A percentile compares a stretch with the other conserved stretches of the same genome.
Conservation (phyloP, 2,888 invertebrate genomes). For the Odontothrips loti region DNA sequence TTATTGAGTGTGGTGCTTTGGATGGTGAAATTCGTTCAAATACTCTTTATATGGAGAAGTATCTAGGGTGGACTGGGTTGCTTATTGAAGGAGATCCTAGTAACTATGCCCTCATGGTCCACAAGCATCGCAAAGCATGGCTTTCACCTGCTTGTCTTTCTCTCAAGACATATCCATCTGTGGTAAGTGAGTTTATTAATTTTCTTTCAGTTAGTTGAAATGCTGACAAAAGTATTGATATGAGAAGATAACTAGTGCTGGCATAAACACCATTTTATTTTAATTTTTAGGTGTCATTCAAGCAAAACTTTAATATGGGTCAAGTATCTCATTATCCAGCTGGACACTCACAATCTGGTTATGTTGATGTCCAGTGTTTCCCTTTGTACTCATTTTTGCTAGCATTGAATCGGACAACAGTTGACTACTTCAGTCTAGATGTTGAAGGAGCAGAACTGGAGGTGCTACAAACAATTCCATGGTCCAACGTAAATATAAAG, state of each 20-base stretch:
- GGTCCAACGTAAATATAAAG: constrained; percentile 49
- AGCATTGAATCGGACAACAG: constrained; percentile 49
- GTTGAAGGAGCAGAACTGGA: constrained; percentile 53
- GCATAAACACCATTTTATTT: not conserved
- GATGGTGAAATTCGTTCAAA: constrained; percentile 55
- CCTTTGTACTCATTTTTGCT: constrained; percentile 51
- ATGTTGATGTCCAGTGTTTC: constrained; percentile 51
- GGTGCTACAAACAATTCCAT: constrained; percentile 53
- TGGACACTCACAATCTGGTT: constrained; percentile 37
- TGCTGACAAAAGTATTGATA: constrained; percentile 13
- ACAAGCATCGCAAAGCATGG: constrained; percentile 49
- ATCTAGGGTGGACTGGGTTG: constrained; percentile 50
- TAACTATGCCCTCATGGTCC: constrained; percentile 48
- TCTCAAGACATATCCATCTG: constrained; percentile 45
- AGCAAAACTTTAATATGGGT: constrained; percentile 48
- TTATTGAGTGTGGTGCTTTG: constrained; percentile 54
- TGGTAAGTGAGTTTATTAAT: constrained; percentile 42
- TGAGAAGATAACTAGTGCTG: constrained; percentile 28
- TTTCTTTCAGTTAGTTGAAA: constrained; percentile 17
- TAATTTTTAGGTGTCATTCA: constrained; percentile 45
- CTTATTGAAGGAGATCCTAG: constrained; percentile 53
- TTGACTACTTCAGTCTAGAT: constrained; percentile 55
- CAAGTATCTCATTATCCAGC: constrained; percentile 43
- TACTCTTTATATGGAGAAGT: constrained; percentile 51
- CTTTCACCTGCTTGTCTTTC: constrained; percentile 51